These are phyloP conservation scores for Chymomyza amoena DNA, from an alignment of 2,888 invertebrate species.

Conservation along the genomic window DNA sequence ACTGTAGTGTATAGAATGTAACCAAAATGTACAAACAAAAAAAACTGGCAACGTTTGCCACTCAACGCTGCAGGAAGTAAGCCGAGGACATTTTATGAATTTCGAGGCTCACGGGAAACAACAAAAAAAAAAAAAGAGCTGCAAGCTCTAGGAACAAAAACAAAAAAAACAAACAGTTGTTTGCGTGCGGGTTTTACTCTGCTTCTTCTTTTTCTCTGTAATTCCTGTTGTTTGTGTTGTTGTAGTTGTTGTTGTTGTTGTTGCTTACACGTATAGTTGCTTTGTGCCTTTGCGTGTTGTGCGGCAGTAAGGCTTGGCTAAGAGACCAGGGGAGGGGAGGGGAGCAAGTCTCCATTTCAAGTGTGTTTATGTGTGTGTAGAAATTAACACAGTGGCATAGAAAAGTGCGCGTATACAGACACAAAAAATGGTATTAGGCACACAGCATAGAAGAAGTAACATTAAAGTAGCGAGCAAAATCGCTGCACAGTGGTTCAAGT, in stretches of 20 bases:
- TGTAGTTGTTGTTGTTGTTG: conserved; percentile 5
- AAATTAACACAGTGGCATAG: conserved; percentile 67
- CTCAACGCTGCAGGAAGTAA: neutral
- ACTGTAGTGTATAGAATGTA: conserved; percentile 40
- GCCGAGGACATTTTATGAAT: conserved; percentile 20
- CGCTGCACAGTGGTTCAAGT: conserved; percentile 32
- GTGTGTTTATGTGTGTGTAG: conserved; percentile 45
- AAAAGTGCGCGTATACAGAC: conserved; percentile 33
- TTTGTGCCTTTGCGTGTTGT: neutral
- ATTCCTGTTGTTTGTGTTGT: conserved; percentile 5
- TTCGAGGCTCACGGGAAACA: neutral
- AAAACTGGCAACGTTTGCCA: conserved; percentile 25
- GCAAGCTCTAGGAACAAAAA: conserved; percentile 11
- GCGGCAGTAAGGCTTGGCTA: neutral
- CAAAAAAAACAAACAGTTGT: conserved; percentile 16
- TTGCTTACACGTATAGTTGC: conserved; percentile 19
- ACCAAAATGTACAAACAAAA: conserved; percentile 44
- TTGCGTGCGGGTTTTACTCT: conserved; percentile 28
- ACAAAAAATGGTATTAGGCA: conserved; percentile 3
- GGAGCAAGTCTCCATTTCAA: conserved; percentile 33
- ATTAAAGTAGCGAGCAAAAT: conserved; percentile 13
- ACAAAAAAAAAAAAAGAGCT: conserved; percentile 10
- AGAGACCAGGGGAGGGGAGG: no score
- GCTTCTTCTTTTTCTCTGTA: conserved; percentile 2
- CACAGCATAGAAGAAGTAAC: conserved; percentile 15